phyloP scores from a whole-genome alignment of 1,140 invertebrate genomes.

The Chionoecetes opilio region DNA sequence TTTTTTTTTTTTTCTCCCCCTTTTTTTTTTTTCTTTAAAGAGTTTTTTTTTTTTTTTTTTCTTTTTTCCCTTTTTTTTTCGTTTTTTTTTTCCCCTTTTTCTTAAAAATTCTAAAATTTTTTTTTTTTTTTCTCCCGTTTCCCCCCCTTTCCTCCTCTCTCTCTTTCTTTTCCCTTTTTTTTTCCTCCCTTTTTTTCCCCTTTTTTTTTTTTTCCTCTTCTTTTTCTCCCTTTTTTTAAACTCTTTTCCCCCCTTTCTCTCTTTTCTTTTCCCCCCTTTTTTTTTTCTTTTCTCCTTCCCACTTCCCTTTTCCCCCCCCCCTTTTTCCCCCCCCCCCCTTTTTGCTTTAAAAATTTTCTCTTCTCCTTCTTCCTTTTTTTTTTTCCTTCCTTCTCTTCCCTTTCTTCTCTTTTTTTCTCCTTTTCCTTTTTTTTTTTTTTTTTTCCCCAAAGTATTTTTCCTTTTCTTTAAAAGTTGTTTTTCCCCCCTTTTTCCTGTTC shows the following conservation, averaged over 20 bases:
- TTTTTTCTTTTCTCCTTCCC: not conserved
- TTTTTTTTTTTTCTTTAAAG: not conserved
- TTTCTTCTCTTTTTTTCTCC: not conserved
- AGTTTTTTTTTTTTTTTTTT: conserved; percentile 35
- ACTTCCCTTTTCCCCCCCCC: too few relatives aligned
- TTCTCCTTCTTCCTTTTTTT: not conserved
- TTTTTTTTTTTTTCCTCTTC: not conserved
- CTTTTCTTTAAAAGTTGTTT: too few relatives aligned
- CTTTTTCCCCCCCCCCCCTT: not conserved
- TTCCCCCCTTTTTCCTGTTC: too few relatives aligned
- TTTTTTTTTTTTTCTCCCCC: too few relatives aligned
- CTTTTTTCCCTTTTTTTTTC: not conserved
- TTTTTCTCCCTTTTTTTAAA: not conserved
- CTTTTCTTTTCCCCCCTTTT: not conserved
- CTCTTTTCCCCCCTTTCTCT: not conserved
- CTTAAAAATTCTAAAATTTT: not conserved
- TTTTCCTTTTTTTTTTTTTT: not conserved
- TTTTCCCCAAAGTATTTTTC: not conserved
- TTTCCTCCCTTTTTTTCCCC: too few relatives aligned
- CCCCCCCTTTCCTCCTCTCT: not conserved
- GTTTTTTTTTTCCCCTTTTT: not conserved
- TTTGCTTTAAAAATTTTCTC: too few relatives aligned
- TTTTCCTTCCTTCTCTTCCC: not conserved
- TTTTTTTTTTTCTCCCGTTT: not conserved
- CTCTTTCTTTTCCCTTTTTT: not conserved